Base-by-base conservation (phyloP, 2,888 invertebrate genomes). In the Leucophenga maculata region DNA sequence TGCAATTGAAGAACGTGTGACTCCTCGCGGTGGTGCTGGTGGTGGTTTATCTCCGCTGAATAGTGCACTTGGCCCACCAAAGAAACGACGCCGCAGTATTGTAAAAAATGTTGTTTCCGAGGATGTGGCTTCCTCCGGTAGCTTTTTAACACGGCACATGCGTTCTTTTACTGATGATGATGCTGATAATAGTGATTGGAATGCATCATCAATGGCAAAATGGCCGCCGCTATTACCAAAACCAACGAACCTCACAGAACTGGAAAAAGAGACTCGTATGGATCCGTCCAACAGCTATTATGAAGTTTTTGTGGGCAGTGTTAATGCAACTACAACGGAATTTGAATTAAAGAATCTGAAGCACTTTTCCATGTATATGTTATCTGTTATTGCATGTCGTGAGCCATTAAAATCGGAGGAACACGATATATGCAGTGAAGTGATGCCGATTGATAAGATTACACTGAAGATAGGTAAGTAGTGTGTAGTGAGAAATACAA, bases 371-470 rank as follows among this genome's bases (percentile, higher is more conserved):
- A 90, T 91, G 78, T 96, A 97, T 88, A 92, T 92, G 18, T 92
- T 96, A 69, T 91, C 90, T 75, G 92, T 97, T 64, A 91, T 91
- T 87, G 96, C 95, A 3, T 97, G 96, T 80, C 92, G 95, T n/a
- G 90, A 91, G 77, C 89, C 88, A 0, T 22, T 26, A 0, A 74
- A 66, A 32, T 32, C 46, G 3, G 82, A 77, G 1, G 26, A 3
- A 0, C 4, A 22, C 0, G 16, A 67, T 0, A 65, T 89, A 85
- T 94, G 94, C 87, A 92, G 92, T 74, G 84, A 86, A 8, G 88
- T 89, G 73, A 88, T 88, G 18, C 88, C 89, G 69, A 86, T 86
- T 26, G 89, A 90, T 22, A 89, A 88, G 44, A 89, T 91, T 69
- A 93, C 92, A 0, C 77, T 88, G 48, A 88, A 88, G 65, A 79